A percentile compares a stretch with the other conserved stretches of the same genome.
Evolutionary conservation across 2,113 vertebrate species (phyloP).

Genomic region (rabbit (Oryctolagus cuniculus)): mOryCun1.1 NC_091434.1:99145501-99146000

Average conservation of each 20-base stretch:
- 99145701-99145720: not conserved
- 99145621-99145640: conserved; percentile 22
- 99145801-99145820: not conserved
- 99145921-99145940: conserved; percentile 31
- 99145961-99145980: not conserved
- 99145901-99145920: not conserved
- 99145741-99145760: not conserved
- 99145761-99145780: not conserved
- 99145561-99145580: conserved; percentile 42
- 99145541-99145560: not conserved
- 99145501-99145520: not conserved
- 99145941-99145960: not conserved
- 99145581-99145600: conserved; percentile 19
- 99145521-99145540: not conserved
- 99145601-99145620: conserved; percentile 27
- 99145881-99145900: not conserved
- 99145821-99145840: not conserved
- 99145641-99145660: not conserved
- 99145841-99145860: not conserved
- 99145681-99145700: not conserved
- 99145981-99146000: conserved; percentile 22
- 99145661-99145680: not conserved
- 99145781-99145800: not conserved
- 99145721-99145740: not conserved
- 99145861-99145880: not conserved